Evolutionary conservation across 2,797 vertebrate species (phyloP).

Genomic region (Smutsia temminckii): DNA sequence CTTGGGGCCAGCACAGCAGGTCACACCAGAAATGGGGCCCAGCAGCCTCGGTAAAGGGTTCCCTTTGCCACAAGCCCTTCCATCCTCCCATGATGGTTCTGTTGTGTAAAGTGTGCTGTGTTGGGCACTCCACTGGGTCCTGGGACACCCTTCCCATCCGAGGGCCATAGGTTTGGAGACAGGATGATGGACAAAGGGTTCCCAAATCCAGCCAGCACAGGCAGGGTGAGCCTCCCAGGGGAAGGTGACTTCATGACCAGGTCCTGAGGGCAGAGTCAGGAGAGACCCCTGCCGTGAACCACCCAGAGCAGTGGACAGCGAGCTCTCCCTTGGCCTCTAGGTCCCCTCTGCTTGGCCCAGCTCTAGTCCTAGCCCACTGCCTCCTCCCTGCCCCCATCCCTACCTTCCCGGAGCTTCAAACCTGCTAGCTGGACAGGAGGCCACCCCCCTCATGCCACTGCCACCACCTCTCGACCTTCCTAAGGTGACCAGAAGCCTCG

Average conservation of each 20-base stretch:
- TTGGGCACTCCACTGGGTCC: neutral
- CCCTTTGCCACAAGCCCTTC: neutral
- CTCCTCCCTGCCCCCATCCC: neutral
- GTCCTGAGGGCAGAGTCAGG: neutral
- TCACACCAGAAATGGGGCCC: neutral
- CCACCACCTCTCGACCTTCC: neutral
- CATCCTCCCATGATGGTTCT: accelerated
- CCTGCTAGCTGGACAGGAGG: neutral
- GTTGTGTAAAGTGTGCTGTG: accelerated
- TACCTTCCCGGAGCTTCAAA: neutral
- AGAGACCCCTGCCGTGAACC: neutral
- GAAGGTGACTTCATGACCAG: neutral
- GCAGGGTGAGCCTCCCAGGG: neutral
- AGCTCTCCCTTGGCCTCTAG: accelerated
- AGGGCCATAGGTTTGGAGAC: neutral
- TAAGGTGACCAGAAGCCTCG: neutral
- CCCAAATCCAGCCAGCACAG: neutral
- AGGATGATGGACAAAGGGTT: neutral
- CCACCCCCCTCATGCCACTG: neutral
- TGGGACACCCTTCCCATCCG: neutral
- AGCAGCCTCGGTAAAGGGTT: neutral
- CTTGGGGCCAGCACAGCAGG: neutral
- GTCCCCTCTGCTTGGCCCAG: neutral
- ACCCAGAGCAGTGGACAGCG: neutral
- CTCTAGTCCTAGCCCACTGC: neutral